Evolutionary conservation across 2,113 vertebrate genomes (phyloP).

Genomic region (Python bivittatus): DNA sequence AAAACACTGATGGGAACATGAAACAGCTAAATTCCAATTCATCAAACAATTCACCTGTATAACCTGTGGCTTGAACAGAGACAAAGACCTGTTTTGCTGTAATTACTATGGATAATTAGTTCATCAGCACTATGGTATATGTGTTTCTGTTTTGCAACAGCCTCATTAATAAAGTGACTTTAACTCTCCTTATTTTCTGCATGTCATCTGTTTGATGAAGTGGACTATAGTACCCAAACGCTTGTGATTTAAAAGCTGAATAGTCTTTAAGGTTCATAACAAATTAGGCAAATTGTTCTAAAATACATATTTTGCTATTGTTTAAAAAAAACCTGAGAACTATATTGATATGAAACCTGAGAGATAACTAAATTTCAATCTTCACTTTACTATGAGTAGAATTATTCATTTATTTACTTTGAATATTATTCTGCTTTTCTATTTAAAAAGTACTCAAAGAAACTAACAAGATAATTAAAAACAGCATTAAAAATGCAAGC

Average conservation of each 20-base stretch:
- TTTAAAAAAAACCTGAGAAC: not conserved
- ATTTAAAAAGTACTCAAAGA: not conserved
- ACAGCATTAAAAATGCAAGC: not conserved
- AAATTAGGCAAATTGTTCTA: not conserved
- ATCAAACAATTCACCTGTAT: not conserved
- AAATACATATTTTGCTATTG: not conserved
- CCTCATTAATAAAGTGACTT: not conserved
- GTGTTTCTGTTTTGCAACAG: not conserved
- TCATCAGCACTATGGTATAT: not conserved
- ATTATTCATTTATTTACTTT: not conserved
- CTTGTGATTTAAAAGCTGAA: not conserved
- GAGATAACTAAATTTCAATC: not conserved
- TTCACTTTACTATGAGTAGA: not conserved
- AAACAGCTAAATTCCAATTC: not conserved
- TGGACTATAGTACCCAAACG: not conserved
- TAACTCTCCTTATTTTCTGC: not conserved
- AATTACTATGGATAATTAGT: not conserved
- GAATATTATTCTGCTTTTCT: not conserved
- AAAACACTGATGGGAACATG: not conserved
- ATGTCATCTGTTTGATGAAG: not conserved
- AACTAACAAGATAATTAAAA: not conserved
- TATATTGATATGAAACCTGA: not conserved
- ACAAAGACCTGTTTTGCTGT: not conserved
- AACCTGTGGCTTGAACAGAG: not conserved
- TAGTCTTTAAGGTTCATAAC: not conserved